These are phyloP conservation scores for Carcina quercana DNA, from an alignment of 2,888 invertebrate species.

Conservation along the genomic window DNA sequence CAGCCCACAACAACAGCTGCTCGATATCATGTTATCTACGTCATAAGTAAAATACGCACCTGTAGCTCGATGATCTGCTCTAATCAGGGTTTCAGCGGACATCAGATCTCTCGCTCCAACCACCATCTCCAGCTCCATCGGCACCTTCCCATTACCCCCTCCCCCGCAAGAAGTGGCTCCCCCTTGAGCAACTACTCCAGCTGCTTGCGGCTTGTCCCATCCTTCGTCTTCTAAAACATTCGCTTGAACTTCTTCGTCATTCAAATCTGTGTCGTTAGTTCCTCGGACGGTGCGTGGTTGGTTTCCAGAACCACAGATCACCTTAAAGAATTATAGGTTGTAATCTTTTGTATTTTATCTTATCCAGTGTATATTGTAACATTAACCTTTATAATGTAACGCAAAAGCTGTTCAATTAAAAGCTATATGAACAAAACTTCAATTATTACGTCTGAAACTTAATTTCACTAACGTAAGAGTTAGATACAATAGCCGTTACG, in stretches of 20 bases:
- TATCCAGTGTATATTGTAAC: too few species aligned
- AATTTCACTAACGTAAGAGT: too few species aligned
- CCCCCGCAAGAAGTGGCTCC: conserved; percentile 29
- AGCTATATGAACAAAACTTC: too few species aligned
- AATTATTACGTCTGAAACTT: too few species aligned
- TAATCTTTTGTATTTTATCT: too few species aligned
- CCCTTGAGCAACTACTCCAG: conserved; percentile 33
- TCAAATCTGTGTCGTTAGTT: conserved; percentile 33
- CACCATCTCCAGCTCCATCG: conserved; percentile 54
- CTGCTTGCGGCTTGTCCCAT: conserved; percentile 18
- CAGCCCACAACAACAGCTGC: too few species aligned
- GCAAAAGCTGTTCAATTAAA: too few species aligned
- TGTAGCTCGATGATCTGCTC: conserved; percentile 69
- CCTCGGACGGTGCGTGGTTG: conserved; percentile 36
- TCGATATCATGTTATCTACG: too few species aligned
- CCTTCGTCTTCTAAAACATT: conserved; percentile 24
- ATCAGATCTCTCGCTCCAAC: conserved; percentile 66
- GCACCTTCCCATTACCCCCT: conserved; percentile 27
- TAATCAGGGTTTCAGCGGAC: conserved; percentile 77
- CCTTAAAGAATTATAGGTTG: conserved; percentile 26
- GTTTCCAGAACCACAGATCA: conserved; percentile 31
- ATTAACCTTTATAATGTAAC: too few species aligned
- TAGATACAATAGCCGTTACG: too few species aligned
- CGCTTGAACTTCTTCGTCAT: conserved; percentile 25
- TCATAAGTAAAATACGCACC: too few species aligned